Evolutionary conservation across 2,113 vertebrate species (phyloP), one percentile per base, ranked within the genome.

Genomic region (Oenanthe oenanthe): DNA sequence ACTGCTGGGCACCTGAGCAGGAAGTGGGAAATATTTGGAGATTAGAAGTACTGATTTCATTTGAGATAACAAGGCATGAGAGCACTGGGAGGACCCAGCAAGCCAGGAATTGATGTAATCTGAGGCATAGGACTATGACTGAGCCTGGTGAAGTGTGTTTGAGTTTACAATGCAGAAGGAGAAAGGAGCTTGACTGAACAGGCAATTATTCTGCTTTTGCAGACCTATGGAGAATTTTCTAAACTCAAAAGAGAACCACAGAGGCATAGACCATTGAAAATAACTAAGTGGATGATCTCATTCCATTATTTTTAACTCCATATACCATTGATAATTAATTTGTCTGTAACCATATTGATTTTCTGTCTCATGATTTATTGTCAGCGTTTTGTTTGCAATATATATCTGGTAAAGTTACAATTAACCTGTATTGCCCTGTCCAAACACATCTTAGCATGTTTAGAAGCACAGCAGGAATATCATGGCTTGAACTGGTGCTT

Each of bases 321-420:
- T 97, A 97, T 95, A 96, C 76, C 85, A 96, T 88, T 96, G 97
- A 96, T 97, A 98, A 98, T 97, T 97, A 97, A 98, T 97, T 98
- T 97, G 95, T 96, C 95, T 96, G 96, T 97, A 97, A 97, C 80
- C n/a, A 34, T 89, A 98, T 97, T 97, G 97, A 98, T 97, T 96
- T 97, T 85, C 95, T 96, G 95, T 96, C 96, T 95, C 92, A 82
- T 92, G 70, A 95, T 97, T 97, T 96, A 96, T 95, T 96, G 95
- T 95, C 91, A 92, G 70, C 91, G 70, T 97, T 96, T 96, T 97
- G 85, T 96, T 96, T 96, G 93, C 83, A 96, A 74, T 94, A 86
- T 87, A 90, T 90, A 97, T 90, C 92, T 88, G 70, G 57, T 94
- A 94, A 93, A 95, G 54, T 92, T 97, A 89, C 91, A 88, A 78